Evolutionary conservation across 2,888 invertebrate genomes (phyloP).

Genomic region (Drosophila paranaensis): DNA sequence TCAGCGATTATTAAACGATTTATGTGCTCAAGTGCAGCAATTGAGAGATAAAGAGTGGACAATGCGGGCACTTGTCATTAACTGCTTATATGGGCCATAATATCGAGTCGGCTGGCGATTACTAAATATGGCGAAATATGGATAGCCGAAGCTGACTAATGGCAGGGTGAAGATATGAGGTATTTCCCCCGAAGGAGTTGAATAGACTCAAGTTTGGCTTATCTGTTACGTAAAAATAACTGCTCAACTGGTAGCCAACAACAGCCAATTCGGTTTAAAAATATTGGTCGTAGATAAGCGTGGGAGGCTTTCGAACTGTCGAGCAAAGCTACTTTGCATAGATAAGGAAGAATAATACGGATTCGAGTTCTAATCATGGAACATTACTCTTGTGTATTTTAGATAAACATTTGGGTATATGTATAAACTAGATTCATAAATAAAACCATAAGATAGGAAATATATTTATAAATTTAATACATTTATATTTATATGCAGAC

Average conservation of each 20-base stretch:
- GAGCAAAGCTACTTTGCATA: slow-evolving; percentile 31
- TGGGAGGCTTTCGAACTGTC: slow-evolving; percentile 16
- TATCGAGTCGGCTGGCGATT: slow-evolving; percentile 17
- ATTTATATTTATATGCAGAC: no score
- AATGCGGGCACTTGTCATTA: slow-evolving; percentile 29
- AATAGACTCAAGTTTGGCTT: not conserved
- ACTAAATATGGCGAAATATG: slow-evolving; percentile 48
- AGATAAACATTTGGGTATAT: not conserved
- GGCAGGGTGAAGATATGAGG: slow-evolving; percentile 5
- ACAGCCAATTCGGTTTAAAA: slow-evolving; percentile 10
- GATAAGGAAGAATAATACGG: slow-evolving; percentile 19
- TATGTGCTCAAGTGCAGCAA: slow-evolving; percentile 54
- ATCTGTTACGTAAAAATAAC: not conserved
- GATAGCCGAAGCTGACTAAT: slow-evolving; percentile 49
- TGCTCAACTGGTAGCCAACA: not conserved
- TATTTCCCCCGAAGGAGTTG: slow-evolving; percentile 27
- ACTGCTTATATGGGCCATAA: slow-evolving; percentile 12
- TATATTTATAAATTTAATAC: no score
- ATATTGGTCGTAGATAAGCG: slow-evolving; percentile 30
- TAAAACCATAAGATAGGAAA: no score
- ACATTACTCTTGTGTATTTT: not conserved
- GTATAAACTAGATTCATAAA: not conserved
- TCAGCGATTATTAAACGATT: slow-evolving; percentile 63
- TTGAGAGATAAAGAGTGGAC: slow-evolving; percentile 57
- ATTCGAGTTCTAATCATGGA: not conserved